Conservation (phyloP, 92 coral and sea anemone genomes). For the Parazoanthus atlanticus region DNA sequence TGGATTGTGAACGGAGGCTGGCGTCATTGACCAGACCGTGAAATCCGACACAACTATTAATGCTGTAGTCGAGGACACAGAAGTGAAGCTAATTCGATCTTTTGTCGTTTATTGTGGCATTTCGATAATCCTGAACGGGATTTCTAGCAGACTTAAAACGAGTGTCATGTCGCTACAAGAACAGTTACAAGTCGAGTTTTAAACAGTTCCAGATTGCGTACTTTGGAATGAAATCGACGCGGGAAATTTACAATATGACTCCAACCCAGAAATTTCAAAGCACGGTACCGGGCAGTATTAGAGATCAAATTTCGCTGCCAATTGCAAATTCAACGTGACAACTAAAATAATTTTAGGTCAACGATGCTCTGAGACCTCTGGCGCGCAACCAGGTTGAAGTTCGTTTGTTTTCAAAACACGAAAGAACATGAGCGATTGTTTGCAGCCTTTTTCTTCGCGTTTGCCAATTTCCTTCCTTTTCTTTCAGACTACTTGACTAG, state of each 20-base stretch:
- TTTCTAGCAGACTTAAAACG: neutral
- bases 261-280: neutral
- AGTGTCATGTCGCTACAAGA: neutral
- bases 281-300: neutral
- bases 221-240: slow-evolving; percentile 22
- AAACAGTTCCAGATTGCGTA: slow-evolving; percentile 1
- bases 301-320: slow-evolving; percentile 24
- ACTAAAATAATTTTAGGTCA: neutral
- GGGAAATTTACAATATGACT: neutral
- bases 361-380: neutral
- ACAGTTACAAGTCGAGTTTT: neutral
- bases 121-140: slow-evolving; percentile 16
- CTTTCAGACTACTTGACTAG: neutral
- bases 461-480: neutral
- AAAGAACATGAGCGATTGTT: neutral
- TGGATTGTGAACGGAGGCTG: neutral
- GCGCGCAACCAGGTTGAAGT: neutral
- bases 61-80: neutral
- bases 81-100: slow-evolving; percentile 9
- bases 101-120: neutral
- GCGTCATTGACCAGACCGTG: slow-evolving; percentile 8
- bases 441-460: neutral
- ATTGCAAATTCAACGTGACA: neutral
- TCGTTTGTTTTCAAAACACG: neutral
- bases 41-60: slow-evolving; percentile 36